Base-by-base conservation (phyloP, 2,113 vertebrate genomes). In the Daboia siamensis region DNA sequence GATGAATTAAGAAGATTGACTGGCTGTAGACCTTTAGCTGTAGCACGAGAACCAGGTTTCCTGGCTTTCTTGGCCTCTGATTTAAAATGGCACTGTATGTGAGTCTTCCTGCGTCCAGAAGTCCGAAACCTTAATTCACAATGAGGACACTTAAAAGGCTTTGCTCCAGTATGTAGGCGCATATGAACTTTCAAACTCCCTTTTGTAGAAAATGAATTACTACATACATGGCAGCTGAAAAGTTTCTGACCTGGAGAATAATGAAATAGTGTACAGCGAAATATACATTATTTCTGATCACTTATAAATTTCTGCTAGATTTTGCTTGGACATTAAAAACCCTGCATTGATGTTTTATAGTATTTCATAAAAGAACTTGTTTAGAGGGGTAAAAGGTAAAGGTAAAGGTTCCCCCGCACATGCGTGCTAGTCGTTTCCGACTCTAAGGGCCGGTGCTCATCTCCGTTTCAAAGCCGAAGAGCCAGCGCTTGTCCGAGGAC, bases 111-210 rank as follows among this genome's bases (percentile, higher is more conserved):
- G 64, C 99, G 98, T 10, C 99, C 99, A 0, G 99, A 99, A 0
- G 99, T 99, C 7, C 99, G 98, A 97, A 99, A 99, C 91, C 99
- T 98, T 44, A 99, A 97, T 12, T 99, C 99, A 8, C 99, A 99
- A 96, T 99, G 98, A 0, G 99, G 99, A 89, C 99, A 99, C 92
- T 99, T 99, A 97, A 99, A 99, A 9, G 99, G 99, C 95, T 99
- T 99, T 91, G 99, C 99, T 92, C 99, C 99, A 0, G 99, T 99
- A 94, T 99, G 99, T 87, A 99, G 96, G 0, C 99, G 98, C 99
- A 99, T 99, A 96, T 99, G 99, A 9, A 99, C 99, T 95, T 99
- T 99, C n/a, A 99, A 97, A 94, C 99, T 99, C 13, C 99, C 99
- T 95, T 99, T 99, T 0, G 99, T 99, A 87, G 99, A 99, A 96